Evolutionary conservation across 2,888 invertebrate genomes (phyloP).

Genomic region (Cheilosia scutellata): DNA sequence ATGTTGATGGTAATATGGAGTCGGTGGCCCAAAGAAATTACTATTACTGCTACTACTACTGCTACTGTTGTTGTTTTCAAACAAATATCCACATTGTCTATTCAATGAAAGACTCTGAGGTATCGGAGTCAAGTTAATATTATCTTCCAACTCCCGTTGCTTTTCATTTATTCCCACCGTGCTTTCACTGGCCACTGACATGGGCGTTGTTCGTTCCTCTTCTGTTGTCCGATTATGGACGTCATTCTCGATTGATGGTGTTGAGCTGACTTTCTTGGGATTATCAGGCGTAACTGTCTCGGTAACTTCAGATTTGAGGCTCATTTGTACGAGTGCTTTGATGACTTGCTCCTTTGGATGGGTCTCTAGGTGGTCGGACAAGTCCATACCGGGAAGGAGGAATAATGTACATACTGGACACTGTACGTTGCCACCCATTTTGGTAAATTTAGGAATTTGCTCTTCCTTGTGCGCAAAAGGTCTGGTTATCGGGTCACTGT

Average conservation of each 20-base stretch:
- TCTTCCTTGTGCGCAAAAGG: conserved; percentile 25
- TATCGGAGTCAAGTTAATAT: conserved; percentile 5
- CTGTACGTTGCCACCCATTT: conserved; percentile 84
- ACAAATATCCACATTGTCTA: conserved; percentile 53
- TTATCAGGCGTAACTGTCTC: conserved; percentile 55
- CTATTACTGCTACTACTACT: conserved; percentile 55
- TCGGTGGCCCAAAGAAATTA: conserved; percentile 70
- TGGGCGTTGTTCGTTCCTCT: conserved; percentile 43
- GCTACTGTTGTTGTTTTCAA: conserved; percentile 65
- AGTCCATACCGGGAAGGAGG: conserved; percentile 92
- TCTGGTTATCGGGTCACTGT: conserved; percentile 6
- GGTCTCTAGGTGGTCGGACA: conserved; percentile 92
- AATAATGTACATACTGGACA: conserved; percentile 95
- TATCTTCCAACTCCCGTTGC: conserved; percentile 30
- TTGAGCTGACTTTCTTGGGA: conserved; percentile 45
- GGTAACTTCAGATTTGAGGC: conserved; percentile 63
- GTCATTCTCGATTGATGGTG: conserved; percentile 36
- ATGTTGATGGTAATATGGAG: conserved; percentile 70
- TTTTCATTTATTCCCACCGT: conserved; percentile 26
- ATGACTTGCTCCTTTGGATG: conserved; percentile 96
- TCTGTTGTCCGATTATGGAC: conserved; percentile 29
- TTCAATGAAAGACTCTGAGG: conserved; percentile 37
- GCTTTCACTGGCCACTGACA: conserved; percentile 41
- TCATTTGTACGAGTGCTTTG: conserved; percentile 87
- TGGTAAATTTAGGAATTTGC: conserved; percentile 65